Conservation (phyloP, 2,113 vertebrate species). For the Paramormyrops kingsleyae region DNA sequence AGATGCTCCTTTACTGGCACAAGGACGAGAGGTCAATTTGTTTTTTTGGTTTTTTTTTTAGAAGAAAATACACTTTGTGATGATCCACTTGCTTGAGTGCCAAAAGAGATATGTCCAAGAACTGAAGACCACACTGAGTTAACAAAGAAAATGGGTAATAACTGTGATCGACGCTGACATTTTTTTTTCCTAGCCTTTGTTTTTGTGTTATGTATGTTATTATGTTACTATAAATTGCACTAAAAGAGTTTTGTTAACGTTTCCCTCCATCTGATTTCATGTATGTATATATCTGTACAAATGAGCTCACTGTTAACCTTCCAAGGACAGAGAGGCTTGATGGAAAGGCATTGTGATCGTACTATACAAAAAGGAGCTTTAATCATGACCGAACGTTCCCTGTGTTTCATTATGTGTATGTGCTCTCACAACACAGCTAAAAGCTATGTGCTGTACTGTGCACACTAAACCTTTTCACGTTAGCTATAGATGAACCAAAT, state of each 20-base stretch:
- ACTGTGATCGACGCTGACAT: background rate
- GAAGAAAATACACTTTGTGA: background rate
- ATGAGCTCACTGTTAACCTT: background rate
- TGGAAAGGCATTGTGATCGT: background rate
- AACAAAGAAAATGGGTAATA: constrained; percentile 6
- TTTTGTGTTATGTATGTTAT: background rate
- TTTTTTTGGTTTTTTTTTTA: background rate
- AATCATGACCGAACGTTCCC: background rate
- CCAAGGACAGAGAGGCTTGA: background rate
- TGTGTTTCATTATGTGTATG: background rate
- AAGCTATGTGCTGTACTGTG: background rate
- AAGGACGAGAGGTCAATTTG: background rate
- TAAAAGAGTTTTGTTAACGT: background rate
- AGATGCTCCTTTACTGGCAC: background rate
- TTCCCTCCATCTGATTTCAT: background rate
- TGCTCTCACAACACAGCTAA: background rate
- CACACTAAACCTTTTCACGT: background rate
- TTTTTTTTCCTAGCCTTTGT: background rate
- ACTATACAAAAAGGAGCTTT: background rate
- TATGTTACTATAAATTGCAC: background rate
- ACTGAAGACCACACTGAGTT: background rate
- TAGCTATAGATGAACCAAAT: background rate
- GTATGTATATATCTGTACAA: constrained; percentile 6
- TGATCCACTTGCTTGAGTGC: background rate
- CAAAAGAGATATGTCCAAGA: background rate